Evolutionary conservation across 2,113 vertebrate genomes (phyloP).

Genomic region (Heloderma charlesbogerti): DNA sequence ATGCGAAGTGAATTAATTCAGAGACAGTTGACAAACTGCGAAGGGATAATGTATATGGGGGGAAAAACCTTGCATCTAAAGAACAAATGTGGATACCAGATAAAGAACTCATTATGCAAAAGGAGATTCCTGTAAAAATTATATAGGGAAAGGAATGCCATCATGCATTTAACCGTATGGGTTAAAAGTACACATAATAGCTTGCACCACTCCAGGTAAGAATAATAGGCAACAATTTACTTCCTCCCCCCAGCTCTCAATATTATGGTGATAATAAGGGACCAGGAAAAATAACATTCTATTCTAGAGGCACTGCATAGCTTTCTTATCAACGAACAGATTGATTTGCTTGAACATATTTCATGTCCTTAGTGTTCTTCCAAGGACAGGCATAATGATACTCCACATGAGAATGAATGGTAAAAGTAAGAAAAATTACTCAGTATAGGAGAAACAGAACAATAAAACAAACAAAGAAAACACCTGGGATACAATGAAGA

Average conservation of each 20-base stretch:
- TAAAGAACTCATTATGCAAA: conserved; percentile 1
- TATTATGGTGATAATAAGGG: conserved; percentile 4
- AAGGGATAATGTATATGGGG: not conserved
- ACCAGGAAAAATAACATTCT: conserved; percentile 19
- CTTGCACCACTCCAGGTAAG: not conserved
- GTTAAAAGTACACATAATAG: conserved; percentile 18
- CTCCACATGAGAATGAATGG: conserved; percentile 29
- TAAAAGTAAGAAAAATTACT: not conserved
- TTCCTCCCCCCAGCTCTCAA: not conserved
- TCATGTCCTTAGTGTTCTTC: conserved; percentile 30
- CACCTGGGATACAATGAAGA: not conserved
- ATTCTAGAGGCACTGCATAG: not conserved
- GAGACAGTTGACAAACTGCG: conserved; percentile 22
- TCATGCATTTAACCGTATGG: not conserved
- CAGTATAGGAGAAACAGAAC: not conserved
- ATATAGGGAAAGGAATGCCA: not conserved
- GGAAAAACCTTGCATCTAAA: not conserved
- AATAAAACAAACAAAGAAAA: not conserved
- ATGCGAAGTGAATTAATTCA: conserved; percentile 49
- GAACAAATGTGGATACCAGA: not conserved
- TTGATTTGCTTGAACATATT: conserved; percentile 30
- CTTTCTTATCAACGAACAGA: not conserved
- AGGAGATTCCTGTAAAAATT: not conserved
- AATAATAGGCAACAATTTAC: not conserved
- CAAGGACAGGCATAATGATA: not conserved